These are phyloP conservation scores for Molothrus ater DNA, from an alignment of 2,797 vertebrate genomes.

Conservation along the genomic window DNA sequence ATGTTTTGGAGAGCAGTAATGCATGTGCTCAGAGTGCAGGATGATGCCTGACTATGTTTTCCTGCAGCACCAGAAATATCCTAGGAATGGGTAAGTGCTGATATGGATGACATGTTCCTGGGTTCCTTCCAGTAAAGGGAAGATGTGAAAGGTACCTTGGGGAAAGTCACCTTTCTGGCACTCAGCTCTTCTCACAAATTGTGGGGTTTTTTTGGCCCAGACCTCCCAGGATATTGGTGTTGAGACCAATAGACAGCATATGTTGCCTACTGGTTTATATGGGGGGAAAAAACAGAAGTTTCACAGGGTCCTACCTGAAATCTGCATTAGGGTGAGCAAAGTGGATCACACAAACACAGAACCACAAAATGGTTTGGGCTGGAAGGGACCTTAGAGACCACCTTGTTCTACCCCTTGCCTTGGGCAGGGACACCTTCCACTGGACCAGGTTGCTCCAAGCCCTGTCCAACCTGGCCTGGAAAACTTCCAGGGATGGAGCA, in stretches of 20 bases:
- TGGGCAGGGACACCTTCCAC: neutral
- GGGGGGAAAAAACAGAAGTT: neutral
- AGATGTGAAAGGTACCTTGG: neutral
- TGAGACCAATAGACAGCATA: rapidly evolving
- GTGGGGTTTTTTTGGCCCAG: neutral
- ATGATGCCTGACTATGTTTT: neutral
- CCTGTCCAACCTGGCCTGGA: rapidly evolving
- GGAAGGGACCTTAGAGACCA: no score
- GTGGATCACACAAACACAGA: neutral
- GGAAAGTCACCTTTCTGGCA: neutral
- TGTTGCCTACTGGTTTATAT: neutral
- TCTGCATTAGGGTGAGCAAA: neutral
- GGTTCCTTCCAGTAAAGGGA: neutral
- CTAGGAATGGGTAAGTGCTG: neutral
- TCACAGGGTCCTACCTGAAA: neutral
- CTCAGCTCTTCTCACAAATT: neutral
- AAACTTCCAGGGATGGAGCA: neutral
- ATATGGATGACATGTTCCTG: neutral
- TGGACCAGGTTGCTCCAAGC: neutral
- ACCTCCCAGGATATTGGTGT: neutral
- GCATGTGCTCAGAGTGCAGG: neutral
- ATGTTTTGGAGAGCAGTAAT: neutral
- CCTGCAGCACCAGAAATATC: neutral
- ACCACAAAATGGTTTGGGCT: neutral
- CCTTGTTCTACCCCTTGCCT: neutral